Evolutionary conservation across 1,140 invertebrate genomes (phyloP), one percentile per base, ranked within the genome.

Genomic region (Melipona quadrifasciata): DNA sequence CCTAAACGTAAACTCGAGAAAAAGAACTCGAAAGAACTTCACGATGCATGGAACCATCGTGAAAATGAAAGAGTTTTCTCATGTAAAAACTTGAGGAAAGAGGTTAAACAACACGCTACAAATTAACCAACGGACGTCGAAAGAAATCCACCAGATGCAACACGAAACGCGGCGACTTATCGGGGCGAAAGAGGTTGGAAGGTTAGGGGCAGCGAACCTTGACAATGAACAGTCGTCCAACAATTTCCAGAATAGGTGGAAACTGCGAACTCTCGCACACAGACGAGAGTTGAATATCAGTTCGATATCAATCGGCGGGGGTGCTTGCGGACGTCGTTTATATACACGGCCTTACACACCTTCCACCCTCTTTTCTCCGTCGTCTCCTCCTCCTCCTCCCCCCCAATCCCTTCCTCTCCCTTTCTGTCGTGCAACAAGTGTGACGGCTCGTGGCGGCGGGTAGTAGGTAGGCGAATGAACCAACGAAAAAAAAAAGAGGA

Each of bases 371-470:
- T 82, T 47, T 74, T 77, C 84, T 85, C 72, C 31, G 12, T 71
- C 24, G 10, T 80, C 27, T 80, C 39, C 39, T 55, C 64, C 79
- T 27, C 77, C 47, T 51, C 71, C 83, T 82, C 84, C 84, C 82
- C 82, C 39, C 39, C 64, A 2, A 24, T 65, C 79, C 47, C 78
- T 57, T 51, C 71, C 83, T 82, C 84, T 86, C 82, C 82, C 77
- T 85, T 82, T 85, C 81, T 85, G 86, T 88, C 86, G 88, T 88
- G 91, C 91, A 92, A 92, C 91, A 92, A 92, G 91, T 92, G 91
- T 87, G 84, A 86, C 67, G 84, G 80, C 84, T 85, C 80, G 65
- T 71, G 68, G 24, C 71, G 65, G 31, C 14, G 74, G 74, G 71
- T 82, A 64, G 71, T 82, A 64, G 83, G 65, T 81, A 72, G 75